Evolutionary conservation across 2,888 invertebrate genomes (phyloP), one percentile per base, ranked within the genome.

Genomic region (Hydropsyche betteni): DNA sequence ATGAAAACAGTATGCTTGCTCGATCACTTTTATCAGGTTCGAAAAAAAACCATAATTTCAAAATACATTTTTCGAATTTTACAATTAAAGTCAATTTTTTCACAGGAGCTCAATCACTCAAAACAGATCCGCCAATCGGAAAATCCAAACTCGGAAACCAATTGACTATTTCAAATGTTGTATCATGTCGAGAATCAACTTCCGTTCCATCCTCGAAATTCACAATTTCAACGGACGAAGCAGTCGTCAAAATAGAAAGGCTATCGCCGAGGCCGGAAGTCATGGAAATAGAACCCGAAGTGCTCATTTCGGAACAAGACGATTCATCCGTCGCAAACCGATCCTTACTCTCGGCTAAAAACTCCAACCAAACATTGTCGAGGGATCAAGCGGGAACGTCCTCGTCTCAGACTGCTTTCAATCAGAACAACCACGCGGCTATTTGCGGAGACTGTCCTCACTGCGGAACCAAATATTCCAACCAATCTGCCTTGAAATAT

Each of bases 401-500:
- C 1, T 44, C 44, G 10, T 64, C 64, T 64, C 86, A 86, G 80
- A 83, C 83, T 12, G 80, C 84, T 1, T 86, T 86, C 73, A 85
- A 84, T 77, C 86, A 86, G 79, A 86, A 86, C 5, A 88, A 88
- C 78, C 88, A 88, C 79, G 87, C 88, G 14, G 87, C 88, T 4
- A 87, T 88, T 34, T 90, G 90, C 80, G 90, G 91, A 0, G 90
- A 89, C 80, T 91, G 91, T 81, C 91, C 91, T 0, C 91, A 91
- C 81, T 91, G 91, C 80, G 91, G 90, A 14, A 90, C 90, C 86
- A 88, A 89, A 78, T 91, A 91, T 83, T 90, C 91, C 71, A 91
- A 91, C 83, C 91, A 91, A 83, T 91, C 91, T 0, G 91, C 91
- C 55, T 86, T 91, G 80, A 91, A 91, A 83, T 91, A 91, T 82